phyloP scores from a whole-genome alignment of 1,140 invertebrate species.

The Tyrophagus putrescentiae region DNA sequence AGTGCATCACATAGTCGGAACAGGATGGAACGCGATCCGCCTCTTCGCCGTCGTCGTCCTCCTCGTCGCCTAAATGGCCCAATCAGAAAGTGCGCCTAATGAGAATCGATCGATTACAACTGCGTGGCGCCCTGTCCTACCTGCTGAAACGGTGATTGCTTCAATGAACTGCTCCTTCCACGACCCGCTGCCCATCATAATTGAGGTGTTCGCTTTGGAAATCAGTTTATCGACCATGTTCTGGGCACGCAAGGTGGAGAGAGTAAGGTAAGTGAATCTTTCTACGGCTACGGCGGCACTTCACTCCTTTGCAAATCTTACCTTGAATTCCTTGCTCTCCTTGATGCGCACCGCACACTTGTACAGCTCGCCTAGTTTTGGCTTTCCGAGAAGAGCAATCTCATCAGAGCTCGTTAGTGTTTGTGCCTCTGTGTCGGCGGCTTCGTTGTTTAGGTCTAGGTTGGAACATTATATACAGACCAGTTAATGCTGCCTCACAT shows the following conservation, averaged over 20 bases:
- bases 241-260: constrained; percentile 37
- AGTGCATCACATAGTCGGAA: constrained; percentile 87
- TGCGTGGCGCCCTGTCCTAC: constrained; percentile 44
- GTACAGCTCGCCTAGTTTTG: constrained; percentile 66
- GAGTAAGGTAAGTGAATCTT: background rate
- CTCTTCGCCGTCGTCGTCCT: constrained; percentile 37
- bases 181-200: constrained; percentile 83
- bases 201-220: constrained; percentile 81
- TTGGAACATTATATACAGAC: background rate
- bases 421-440: constrained; percentile 13
- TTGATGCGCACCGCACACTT: constrained; percentile 74
- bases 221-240: constrained; percentile 94
- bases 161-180: constrained; percentile 98
- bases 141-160: constrained; percentile 81
- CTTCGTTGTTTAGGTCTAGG: constrained; percentile 24
- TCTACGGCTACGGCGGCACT: background rate
- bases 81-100: background rate
- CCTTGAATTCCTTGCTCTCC: constrained; percentile 97
- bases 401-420: constrained; percentile 49
- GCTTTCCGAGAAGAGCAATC: constrained; percentile 75
- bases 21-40: constrained; percentile 39
- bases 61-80: constrained; percentile 42
- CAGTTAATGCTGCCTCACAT: background rate
- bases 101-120: background rate
- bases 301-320: constrained; percentile 31